Conservation (phyloP, 2,113 vertebrate species). For the Anser cygnoides region DNA sequence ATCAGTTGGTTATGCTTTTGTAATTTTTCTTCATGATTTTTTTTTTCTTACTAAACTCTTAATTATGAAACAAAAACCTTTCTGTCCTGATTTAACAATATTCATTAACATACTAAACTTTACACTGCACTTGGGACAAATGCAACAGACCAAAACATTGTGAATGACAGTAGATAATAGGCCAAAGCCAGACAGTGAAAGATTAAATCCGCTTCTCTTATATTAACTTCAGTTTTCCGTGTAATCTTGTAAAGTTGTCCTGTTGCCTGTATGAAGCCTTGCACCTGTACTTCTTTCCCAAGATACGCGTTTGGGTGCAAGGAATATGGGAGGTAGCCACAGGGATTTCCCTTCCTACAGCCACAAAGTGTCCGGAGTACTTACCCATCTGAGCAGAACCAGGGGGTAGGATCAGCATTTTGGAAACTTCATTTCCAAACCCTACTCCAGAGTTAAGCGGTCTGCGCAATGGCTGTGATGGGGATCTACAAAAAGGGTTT, state of each 20-base stretch:
- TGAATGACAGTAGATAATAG: not conserved
- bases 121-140: not conserved
- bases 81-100: not conserved
- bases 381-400: rapidly evolving
- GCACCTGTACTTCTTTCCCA: not conserved
- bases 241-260: not conserved
- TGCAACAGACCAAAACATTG: not conserved
- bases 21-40: not conserved
- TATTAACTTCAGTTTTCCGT: not conserved
- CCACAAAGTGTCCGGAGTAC: rapidly evolving
- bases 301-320: not conserved
- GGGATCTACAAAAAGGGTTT: not conserved
- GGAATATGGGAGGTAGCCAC: rapidly evolving
- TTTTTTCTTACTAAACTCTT: not conserved
- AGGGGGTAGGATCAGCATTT: not conserved
- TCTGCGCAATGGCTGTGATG: not conserved
- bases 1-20: not conserved
- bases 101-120: not conserved
- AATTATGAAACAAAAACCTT: not conserved
- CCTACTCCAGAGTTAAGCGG: not conserved
- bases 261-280: not conserved
- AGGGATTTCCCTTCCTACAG: not conserved
- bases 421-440: not conserved
- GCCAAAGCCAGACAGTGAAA: not conserved
- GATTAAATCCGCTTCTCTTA: not conserved